Evolutionary conservation across 2,888 invertebrate species (phyloP), one percentile per base, ranked within the genome.

Genomic region (Galerucella calmariensis): DNA sequence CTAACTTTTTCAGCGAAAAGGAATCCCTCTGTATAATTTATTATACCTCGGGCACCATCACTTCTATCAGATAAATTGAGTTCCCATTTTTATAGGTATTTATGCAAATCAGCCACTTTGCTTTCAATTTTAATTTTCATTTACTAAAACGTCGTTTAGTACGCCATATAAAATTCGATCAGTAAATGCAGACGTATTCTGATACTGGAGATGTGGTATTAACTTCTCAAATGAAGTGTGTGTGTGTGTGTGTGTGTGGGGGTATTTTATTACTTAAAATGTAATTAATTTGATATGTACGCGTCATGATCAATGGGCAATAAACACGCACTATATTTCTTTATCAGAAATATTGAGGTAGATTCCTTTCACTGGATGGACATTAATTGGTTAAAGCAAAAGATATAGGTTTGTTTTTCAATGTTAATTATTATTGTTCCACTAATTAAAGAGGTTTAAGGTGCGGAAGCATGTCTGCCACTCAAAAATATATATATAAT

Each of bases 241-340:
- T 69, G 69, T 69, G 61, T 62, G 69, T 69, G 69, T 69, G 16
- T 69, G 20, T 20, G 20, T 20, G 20, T 20, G 16, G 69, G 79
- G 76, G 76, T 78, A 79, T 78, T 79, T 79, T 79, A 79, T 79
- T 78, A 73, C 75, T 70, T 67, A 67, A 78, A 77, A 78, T 77
- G 78, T 79, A 79, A 79, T 79, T 79, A 79, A 79, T 79, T 73
- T 75, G 78, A 79, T 51, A 69, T 67, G 79, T 73, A 69, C 16
- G 56, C 44, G 44, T 69, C 65, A 61, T 56, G 76, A 76, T 75
- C 77, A 73, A 79, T 76, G 75, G 69, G 59, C 44, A 35, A 72
- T 68, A 53, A 73, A 76, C 79, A 79, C 77, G 78, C 78, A 76
- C 69, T 53, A 14, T 27, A 56, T 53, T 67, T 53, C 67, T 53